Conservation (phyloP, 2,888 invertebrate genomes). For the Torymus tubicola region DNA sequence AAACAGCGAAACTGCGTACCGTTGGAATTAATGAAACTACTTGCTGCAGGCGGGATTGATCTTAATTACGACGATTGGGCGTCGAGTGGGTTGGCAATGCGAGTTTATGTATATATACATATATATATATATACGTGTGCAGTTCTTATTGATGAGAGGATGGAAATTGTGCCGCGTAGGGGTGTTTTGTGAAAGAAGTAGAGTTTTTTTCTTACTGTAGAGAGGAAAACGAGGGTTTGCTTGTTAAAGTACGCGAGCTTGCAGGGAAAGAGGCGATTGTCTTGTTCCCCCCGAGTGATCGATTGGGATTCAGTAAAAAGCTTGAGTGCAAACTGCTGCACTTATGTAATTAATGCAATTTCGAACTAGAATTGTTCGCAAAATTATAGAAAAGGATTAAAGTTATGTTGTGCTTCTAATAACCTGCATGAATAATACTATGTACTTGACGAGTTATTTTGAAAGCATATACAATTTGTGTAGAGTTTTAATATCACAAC, state of each 20-base stretch:
- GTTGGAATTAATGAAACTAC: conserved; percentile 48
- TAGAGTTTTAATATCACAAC: no score
- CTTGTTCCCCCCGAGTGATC: background rate
- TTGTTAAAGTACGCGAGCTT: background rate
- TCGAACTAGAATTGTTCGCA: no score
- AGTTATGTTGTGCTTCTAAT: no score
- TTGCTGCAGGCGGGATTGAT: conserved; percentile 39
- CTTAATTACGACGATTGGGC: conserved; percentile 50
- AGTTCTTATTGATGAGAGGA: background rate
- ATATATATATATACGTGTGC: no score
- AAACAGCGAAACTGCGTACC: conserved; percentile 8
- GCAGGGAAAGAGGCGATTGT: background rate
- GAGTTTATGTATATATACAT: no score
- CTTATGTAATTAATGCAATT: background rate
- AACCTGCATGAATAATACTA: no score
- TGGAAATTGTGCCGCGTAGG: conserved; percentile 15
- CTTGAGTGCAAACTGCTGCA: background rate
- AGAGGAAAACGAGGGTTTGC: background rate
- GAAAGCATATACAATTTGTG: no score
- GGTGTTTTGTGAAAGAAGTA: background rate
- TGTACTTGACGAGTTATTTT: no score
- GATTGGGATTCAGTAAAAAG: conserved; percentile 9
- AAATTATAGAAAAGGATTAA: no score
- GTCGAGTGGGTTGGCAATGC: no score
- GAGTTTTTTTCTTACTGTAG: conserved; percentile 4